Percentiles rank a stretch among this genome's conserved stretches.
Evolutionary conservation across 2,797 vertebrate genomes (phyloP).

Genomic region (Chaetophractus vellerosus): DNA sequence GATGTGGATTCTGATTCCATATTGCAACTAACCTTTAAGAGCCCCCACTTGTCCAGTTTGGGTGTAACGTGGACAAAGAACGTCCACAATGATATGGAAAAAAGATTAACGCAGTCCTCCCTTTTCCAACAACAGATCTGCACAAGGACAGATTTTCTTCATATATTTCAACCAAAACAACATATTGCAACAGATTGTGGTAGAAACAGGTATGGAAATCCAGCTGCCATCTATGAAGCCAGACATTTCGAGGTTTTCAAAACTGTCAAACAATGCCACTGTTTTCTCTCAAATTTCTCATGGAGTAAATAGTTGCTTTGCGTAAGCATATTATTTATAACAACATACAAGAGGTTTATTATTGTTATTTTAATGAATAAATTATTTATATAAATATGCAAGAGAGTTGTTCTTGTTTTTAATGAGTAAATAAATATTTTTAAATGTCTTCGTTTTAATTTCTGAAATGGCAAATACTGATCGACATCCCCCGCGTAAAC

Average conservation of each 20-base stretch:
- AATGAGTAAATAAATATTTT: not conserved
- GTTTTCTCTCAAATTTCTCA: not conserved
- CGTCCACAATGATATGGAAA: accelerated
- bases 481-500: not conserved
- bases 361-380: not conserved
- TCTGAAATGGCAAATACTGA: not conserved
- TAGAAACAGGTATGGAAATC: accelerated
- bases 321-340: not conserved
- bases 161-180: not conserved
- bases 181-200: accelerated
- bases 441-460: not conserved
- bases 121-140: not conserved
- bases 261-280: accelerated
- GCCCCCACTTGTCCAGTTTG: accelerated
- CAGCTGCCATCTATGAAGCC: accelerated
- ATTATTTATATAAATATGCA: not conserved
- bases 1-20: accelerated
- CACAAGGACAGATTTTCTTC: not conserved
- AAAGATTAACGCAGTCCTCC: not conserved
- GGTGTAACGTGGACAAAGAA: not conserved
- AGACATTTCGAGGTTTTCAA: not conserved
- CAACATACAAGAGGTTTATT: not conserved
- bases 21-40: not conserved
- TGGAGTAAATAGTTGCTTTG: not conserved
- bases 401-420: not conserved